Evolutionary conservation across 2,888 invertebrate species (phyloP), one percentile per base, ranked within the genome.

Genomic region (Kuschelorhynchus macadamiae): DNA sequence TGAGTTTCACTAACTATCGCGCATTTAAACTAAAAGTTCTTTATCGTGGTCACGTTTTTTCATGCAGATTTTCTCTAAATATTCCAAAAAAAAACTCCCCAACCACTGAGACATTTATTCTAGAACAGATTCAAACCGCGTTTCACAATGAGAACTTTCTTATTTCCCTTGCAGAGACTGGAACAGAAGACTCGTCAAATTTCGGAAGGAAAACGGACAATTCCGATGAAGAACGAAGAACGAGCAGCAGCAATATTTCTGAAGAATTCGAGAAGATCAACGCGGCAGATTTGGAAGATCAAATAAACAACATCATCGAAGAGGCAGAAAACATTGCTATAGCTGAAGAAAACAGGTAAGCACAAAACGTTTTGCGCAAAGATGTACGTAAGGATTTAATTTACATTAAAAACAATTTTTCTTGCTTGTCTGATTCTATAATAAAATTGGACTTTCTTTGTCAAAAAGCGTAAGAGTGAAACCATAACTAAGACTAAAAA

Each of bases 301-400:
- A 75, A 55, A 75, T 75, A 18, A 65, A 83, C 50, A 83, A 82
- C 57, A 82, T 85, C 42, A 81, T 81, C 18, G 83, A 85, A n/a
- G 85, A 86, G 20, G 49, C 85, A 41, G 47, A 61, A 25, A 61
- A 41, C 20, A 59, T 80, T 82, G 72, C 79, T 84, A 18, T 59
- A 36, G 59, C 61, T 47, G 67, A 61, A 39, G 65, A 70, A 46
- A 49, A 44, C 49, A 53, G 56, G 67, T 66, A 42, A 53, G 41
- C 33, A 36, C 33, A n/a, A n/a, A n/a, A n/a, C n/a, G n/a, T n/a
- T n/a, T n/a, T n/a, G n/a, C n/a, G n/a, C n/a, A n/a, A n/a, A n/a
- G n/a, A n/a, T n/a, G n/a, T n/a, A n/a, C n/a, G n/a, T n/a, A n/a
- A n/a, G n/a, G n/a, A n/a, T n/a, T n/a, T n/a, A n/a, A n/a, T n/a